Conservation (phyloP, 2,888 invertebrate species). For the Polydrusus tereticollis region DNA sequence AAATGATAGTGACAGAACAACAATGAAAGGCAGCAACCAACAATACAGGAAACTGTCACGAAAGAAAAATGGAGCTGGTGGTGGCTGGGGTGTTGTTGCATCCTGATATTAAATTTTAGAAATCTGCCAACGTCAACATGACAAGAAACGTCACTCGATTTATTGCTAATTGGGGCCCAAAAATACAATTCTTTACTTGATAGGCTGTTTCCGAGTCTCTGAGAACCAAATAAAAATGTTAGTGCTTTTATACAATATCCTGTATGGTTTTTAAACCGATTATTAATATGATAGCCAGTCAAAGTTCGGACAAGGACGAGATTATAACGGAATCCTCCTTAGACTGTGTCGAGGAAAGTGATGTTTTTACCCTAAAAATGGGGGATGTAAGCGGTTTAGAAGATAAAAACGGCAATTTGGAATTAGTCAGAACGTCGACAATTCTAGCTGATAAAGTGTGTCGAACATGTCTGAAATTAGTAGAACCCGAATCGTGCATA, state of each 20-base stretch:
- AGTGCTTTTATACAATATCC: background rate
- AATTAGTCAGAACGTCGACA: background rate
- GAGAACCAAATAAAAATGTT: too few relatives aligned
- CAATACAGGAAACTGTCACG: background rate
- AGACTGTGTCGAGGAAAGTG: background rate
- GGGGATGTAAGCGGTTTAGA: background rate
- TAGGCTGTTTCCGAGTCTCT: background rate
- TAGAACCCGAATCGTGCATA: constrained; percentile 13
- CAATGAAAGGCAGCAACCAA: too few relatives aligned
- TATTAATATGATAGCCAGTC: constrained; percentile 1
- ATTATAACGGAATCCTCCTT: background rate
- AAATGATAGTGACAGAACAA: too few relatives aligned
- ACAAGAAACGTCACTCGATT: background rate
- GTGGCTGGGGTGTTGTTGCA: too few relatives aligned
- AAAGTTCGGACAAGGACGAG: constrained; percentile 1
- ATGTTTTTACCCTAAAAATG: background rate
- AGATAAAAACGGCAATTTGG: constrained; percentile 28
- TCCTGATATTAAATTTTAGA: constrained; percentile 1
- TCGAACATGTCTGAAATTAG: constrained; percentile 25
- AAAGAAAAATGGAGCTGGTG: background rate
- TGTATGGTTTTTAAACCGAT: background rate
- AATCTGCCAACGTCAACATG: constrained; percentile 15
- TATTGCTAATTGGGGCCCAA: background rate
- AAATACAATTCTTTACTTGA: background rate
- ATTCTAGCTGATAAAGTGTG: constrained; percentile 25